phyloP scores from a whole-genome alignment of 2,797 vertebrate species.

The Sebastes flavidus region DNA sequence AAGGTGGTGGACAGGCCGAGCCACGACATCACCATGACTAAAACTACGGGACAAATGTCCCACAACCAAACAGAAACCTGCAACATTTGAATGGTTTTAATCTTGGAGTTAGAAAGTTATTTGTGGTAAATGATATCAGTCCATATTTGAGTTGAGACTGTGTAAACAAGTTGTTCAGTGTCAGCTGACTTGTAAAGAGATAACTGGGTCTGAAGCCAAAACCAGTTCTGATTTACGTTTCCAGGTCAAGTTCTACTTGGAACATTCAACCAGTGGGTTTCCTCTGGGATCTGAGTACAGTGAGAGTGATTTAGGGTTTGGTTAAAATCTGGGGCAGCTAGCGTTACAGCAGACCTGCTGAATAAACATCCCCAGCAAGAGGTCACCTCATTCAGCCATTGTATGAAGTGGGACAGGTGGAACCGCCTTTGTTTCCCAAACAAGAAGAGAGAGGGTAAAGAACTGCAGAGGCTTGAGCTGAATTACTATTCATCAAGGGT shows the following conservation, averaged over 20 bases:
- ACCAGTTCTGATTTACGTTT: constrained; percentile 1
- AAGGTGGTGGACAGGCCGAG: neutral
- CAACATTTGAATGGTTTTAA: neutral
- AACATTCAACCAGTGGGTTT: neutral
- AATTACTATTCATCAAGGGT: neutral
- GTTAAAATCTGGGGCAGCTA: constrained; percentile 45
- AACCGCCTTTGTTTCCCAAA: constrained; percentile 42
- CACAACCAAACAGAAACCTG: neutral
- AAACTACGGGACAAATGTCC: neutral
- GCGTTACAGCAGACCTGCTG: constrained; percentile 41
- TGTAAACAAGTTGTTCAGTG: neutral
- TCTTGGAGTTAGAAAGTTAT: neutral
- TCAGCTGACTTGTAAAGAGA: neutral
- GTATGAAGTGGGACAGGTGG: constrained; percentile 45
- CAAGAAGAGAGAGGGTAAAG: neutral
- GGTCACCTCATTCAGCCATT: constrained; percentile 44
- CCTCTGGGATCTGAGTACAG: neutral
- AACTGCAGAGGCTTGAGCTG: neutral
- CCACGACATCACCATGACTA: neutral
- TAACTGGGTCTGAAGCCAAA: neutral
- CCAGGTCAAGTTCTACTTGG: constrained; percentile 1
- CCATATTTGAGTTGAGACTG: neutral
- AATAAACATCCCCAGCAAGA: constrained; percentile 50
- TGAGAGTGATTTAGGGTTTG: constrained; percentile 25
- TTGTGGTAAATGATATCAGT: neutral